Base-by-base conservation (phyloP, 2,888 invertebrate species). In the Brachylomia viminalis region DNA sequence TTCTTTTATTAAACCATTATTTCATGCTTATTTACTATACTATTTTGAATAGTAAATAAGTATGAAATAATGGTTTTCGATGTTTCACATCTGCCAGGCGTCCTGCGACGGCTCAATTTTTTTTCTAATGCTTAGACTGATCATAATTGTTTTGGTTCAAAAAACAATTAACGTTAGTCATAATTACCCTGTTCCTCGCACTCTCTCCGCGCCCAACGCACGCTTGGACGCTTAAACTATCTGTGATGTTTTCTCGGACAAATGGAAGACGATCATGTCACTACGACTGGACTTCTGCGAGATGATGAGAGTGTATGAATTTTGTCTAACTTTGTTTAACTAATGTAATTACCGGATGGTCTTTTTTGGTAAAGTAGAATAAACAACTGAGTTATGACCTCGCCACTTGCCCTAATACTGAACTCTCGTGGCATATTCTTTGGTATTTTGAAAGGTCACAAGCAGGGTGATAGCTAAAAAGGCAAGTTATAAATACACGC, bases 401-500 rank as follows among this genome's bases (percentile, higher is more conserved):
- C 61, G 20, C 17, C 65, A 58, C 30, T 72, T 66, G 20, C 17
- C 65, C 45, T 65, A 27, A 65, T 54, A 72, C 20, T 61, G 20
- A 66, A 38, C 20, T 47, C 33, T 27, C 7, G 8, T 54, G n/a
- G 72, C 59, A 56, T 11, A 6, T 68, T 52, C 4, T 20, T 62
- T 52, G 7, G 8, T 27, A 2, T 27, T 73, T 56, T 74, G 20
- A 7, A 33, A 52, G 15, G 15, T 42, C 20, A 8, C 23, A 74
- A 56, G 27, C 17, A 42, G 10, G 4, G 2, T 17, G 8, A 15
- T 23, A 17, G 2, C 27, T 17, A 42, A 15, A 42, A 15, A 20
- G 15, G 7, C 49, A n/a, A 49, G 2, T 38, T n/a, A 8, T 45
- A 4, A n/a, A 42, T 49, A n/a, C 15, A 30, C 23, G 7, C 13